A percentile compares a stretch with the other conserved stretches of the same genome.
These are phyloP conservation scores for Saccopteryx bilineata DNA, from an alignment of 2,113 vertebrate species.

Conservation along the genomic window DNA sequence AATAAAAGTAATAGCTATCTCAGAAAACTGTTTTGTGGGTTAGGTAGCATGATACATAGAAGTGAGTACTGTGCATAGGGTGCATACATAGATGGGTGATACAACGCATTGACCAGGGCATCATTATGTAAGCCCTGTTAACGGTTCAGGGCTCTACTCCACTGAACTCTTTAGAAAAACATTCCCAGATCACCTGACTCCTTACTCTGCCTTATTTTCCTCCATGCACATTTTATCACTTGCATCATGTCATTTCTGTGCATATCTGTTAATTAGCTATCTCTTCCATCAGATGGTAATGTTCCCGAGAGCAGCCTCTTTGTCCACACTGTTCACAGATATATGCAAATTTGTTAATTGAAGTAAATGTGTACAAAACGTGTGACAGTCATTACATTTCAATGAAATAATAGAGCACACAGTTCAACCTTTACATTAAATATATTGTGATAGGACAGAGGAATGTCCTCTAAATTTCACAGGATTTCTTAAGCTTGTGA, in stretches of 20 bases:
- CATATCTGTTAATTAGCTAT: background rate
- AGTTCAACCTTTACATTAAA: background rate
- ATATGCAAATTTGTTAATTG: background rate
- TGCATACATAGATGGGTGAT: background rate
- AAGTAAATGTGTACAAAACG: background rate
- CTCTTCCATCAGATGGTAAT: background rate
- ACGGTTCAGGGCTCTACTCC: background rate
- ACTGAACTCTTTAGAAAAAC: background rate
- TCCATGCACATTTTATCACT: background rate
- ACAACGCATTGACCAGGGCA: background rate
- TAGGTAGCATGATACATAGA: background rate
- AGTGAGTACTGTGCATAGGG: background rate
- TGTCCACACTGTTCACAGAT: background rate
- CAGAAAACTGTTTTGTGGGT: background rate
- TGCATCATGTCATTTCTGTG: background rate
- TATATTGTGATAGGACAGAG: background rate
- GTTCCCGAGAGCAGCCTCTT: background rate
- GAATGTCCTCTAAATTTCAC: background rate
- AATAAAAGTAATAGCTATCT: background rate
- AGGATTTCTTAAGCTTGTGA: background rate
- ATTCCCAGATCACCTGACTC: background rate
- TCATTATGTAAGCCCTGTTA: background rate
- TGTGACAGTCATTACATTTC: background rate
- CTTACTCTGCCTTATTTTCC: background rate
- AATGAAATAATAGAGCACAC: background rate